Conservation (phyloP, 2,888 invertebrate species). For the Palloptera scutellata region DNA sequence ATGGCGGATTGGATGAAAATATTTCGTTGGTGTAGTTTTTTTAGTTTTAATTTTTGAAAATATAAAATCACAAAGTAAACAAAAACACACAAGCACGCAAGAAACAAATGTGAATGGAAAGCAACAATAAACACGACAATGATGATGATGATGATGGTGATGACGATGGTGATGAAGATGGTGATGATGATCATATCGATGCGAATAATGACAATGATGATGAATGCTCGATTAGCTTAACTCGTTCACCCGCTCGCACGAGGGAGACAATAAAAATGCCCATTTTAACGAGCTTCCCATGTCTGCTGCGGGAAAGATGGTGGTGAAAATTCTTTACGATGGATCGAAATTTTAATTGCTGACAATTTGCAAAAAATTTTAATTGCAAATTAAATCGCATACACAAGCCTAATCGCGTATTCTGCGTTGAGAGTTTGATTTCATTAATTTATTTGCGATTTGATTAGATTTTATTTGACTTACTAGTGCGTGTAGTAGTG, state of each 20-base stretch:
- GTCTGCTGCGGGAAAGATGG: background rate
- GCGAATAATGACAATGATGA: background rate
- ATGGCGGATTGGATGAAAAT: constrained; percentile 10
- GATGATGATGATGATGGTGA: too few species aligned
- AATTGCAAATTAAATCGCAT: constrained; percentile 18
- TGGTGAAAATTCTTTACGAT: background rate
- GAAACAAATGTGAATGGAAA: background rate
- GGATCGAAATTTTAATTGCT: constrained; percentile 22
- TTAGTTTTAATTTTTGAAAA: constrained; percentile 21
- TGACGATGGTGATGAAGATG: background rate
- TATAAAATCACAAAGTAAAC: constrained; percentile 22
- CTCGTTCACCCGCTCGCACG: too few species aligned
- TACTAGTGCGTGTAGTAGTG: background rate
- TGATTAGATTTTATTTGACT: background rate
- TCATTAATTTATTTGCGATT: background rate
- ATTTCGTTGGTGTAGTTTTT: background rate
- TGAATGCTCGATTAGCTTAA: background rate
- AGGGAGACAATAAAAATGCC: background rate
- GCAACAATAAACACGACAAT: background rate
- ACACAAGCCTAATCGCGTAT: background rate
- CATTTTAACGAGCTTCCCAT: too few species aligned
- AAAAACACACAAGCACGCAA: constrained; percentile 1
- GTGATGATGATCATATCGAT: too few species aligned
- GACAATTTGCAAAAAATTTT: constrained; percentile 18
- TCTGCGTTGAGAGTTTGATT: background rate